These are phyloP conservation scores for Myopa testacea DNA, from an alignment of 2,888 invertebrate species.

Conservation along the genomic window DNA sequence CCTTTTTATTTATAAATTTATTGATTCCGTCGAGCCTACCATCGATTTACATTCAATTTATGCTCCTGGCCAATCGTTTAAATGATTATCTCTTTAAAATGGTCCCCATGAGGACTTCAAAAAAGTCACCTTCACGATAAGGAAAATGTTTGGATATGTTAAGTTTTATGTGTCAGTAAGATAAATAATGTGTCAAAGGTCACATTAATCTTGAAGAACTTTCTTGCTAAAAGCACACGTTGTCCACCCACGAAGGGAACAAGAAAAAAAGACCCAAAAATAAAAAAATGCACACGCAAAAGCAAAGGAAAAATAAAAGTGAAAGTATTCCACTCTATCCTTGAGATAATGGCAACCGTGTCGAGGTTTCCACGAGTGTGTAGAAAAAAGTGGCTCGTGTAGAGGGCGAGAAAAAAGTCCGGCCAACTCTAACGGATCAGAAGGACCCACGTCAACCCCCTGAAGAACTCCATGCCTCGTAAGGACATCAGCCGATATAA, in stretches of 20 bases:
- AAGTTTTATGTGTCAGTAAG: constrained; percentile 45
- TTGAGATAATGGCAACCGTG: too few species aligned
- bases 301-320: not conserved
- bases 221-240: constrained; percentile 34
- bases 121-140: not conserved
- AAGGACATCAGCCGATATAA: constrained; percentile 23
- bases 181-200: constrained; percentile 62
- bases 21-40: too few species aligned
- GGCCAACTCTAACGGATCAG: not conserved
- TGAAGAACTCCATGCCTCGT: not conserved
- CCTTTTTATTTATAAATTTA: too few species aligned
- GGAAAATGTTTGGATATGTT: not conserved
- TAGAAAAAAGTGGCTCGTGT: too few species aligned
- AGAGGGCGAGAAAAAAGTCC: not conserved
- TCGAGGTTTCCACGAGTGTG: too few species aligned
- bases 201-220: constrained; percentile 57
- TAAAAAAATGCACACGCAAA: not conserved
- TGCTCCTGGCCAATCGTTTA: not conserved
- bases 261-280: constrained; percentile 13
- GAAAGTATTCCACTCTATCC: too few species aligned
- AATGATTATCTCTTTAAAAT: not conserved
- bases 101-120: not conserved
- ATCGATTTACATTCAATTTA: not conserved
- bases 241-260: constrained; percentile 31
- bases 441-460: not conserved